Percentiles rank a stretch among this genome's conserved stretches.
phyloP scores from a whole-genome alignment of 2,888 invertebrate genomes.

The Fissipunctia ypsillon region DNA sequence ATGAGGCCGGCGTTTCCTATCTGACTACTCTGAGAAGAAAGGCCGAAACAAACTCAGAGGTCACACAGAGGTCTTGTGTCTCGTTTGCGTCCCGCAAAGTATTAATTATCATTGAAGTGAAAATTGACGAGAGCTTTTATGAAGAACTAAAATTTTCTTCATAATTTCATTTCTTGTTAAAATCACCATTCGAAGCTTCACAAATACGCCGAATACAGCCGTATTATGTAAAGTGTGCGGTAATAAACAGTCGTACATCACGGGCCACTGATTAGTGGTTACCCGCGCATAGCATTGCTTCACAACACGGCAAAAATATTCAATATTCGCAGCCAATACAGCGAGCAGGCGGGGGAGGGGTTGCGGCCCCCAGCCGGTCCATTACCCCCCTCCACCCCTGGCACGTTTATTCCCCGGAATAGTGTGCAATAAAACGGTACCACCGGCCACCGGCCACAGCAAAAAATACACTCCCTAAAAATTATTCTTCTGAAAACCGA shows the following conservation, averaged over 20 bases:
- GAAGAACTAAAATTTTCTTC: neutral
- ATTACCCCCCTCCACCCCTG: constrained; percentile 82
- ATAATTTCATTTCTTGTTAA: neutral
- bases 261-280: constrained; percentile 83
- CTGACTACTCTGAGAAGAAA: too few species aligned
- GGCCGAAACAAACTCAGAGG: too few species aligned
- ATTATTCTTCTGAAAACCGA: constrained; percentile 82
- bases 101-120: constrained; percentile 2
- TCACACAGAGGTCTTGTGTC: too few species aligned
- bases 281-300: constrained; percentile 74
- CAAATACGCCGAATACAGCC: constrained; percentile 31
- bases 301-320: constrained; percentile 85
- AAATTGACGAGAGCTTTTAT: neutral
- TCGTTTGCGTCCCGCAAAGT: too few species aligned
- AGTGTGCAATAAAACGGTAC: constrained; percentile 89
- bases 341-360: constrained; percentile 66
- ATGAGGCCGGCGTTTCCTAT: too few species aligned
- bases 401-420: constrained; percentile 88
- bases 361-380: constrained; percentile 75
- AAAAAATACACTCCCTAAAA: constrained; percentile 85
- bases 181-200: constrained; percentile 6
- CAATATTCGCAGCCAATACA: constrained; percentile 86
- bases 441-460: constrained; percentile 82
- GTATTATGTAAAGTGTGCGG: constrained; percentile 66
- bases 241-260: constrained; percentile 72